These are phyloP conservation scores for Ridgeia piscesae DNA, from an alignment of 1,140 invertebrate species.

Conservation along the genomic window DNA sequence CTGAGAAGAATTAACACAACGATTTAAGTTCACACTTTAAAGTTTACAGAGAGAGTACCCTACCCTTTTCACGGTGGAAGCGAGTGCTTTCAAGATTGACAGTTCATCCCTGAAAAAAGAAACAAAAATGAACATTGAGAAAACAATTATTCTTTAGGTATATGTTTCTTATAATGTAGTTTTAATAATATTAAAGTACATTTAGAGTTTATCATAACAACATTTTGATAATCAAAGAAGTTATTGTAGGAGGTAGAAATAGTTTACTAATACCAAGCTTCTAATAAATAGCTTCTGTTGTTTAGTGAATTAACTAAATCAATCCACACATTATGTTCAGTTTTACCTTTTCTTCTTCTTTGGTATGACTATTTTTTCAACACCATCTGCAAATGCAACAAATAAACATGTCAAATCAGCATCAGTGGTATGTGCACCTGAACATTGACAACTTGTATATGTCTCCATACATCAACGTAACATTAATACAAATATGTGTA, in stretches of 20 bases:
- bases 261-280: not conserved
- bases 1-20: not conserved
- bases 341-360: not conserved
- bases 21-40: not conserved
- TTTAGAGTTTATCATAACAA: too few species aligned
- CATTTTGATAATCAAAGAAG: not conserved
- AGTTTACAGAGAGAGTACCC: not conserved
- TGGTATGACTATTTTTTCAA: not conserved
- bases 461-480: too few species aligned
- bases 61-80: conserved; percentile 52
- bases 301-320: too few species aligned
- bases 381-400: not conserved
- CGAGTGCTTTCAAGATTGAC: conserved; percentile 63
- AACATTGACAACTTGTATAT: too few species aligned
- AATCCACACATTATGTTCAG: not conserved
- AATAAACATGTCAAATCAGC: not conserved
- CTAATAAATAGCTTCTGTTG: not conserved
- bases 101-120: conserved; percentile 23
- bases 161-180: not conserved
- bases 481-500: too few species aligned
- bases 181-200: too few species aligned
- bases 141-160: not conserved
- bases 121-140: not conserved
- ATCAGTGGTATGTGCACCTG: not conserved
- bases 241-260: not conserved